A percentile compares a stretch with the other conserved stretches of the same genome.
Evolutionary conservation across 1,140 invertebrate genomes (phyloP).

Genomic region (Steinernema khuongi): DNA sequence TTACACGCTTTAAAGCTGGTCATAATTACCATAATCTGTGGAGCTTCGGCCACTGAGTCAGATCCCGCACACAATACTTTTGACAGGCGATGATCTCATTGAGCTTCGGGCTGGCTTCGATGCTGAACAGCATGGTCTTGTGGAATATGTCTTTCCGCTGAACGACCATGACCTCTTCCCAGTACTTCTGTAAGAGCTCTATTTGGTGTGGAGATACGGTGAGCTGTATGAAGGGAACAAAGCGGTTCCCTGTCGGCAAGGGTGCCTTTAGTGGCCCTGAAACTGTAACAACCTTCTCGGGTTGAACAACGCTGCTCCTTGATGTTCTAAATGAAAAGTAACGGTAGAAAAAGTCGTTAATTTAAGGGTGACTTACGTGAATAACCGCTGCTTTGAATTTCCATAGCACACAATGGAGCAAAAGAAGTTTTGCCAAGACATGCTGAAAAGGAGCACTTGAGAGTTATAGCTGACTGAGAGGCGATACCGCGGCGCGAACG

Average conservation of each 20-base stretch:
- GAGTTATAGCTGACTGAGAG: too few relatives aligned
- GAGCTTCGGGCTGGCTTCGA: conserved; percentile 51
- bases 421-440: too few relatives aligned
- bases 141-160: conserved; percentile 36
- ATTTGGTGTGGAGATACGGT: neutral
- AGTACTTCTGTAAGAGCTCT: neutral
- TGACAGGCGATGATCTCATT: conserved; percentile 55
- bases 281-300: too few relatives aligned
- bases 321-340: too few relatives aligned
- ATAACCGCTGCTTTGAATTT: too few relatives aligned
- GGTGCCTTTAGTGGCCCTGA: neutral
- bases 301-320: too few relatives aligned
- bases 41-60: conserved; percentile 52
- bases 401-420: too few relatives aligned
- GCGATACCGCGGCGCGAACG: too few relatives aligned
- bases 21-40: conserved; percentile 44
- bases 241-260: neutral
- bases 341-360: too few relatives aligned
- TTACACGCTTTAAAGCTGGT: neutral
- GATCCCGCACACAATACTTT: conserved; percentile 46
- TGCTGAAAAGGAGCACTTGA: too few relatives aligned
- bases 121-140: conserved; percentile 55
- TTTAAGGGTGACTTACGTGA: too few relatives aligned
- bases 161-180: neutral
- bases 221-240: neutral